Evolutionary conservation across 2,797 vertebrate genomes (phyloP), one percentile per base, ranked within the genome.

Genomic region (Pachyuromys duprasi): DNA sequence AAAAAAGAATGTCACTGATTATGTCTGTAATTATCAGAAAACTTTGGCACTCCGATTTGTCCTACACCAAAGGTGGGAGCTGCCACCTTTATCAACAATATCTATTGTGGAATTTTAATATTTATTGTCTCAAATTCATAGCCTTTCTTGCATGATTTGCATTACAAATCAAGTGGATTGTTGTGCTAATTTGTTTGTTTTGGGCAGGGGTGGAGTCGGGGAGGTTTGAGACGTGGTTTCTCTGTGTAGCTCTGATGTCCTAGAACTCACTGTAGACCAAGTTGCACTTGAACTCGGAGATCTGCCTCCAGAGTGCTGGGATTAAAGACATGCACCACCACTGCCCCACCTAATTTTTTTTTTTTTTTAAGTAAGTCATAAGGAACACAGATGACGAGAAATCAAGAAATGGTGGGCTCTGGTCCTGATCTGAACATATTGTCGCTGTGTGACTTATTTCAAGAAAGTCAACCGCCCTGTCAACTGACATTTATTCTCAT

Each of bases 111-210:
- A 55, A 39, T 57, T 72, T 87, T 72, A 57, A 57, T 91, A 88
- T 55, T 70, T 62, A 83, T 18, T 93, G 42, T 53, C 5, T 93
- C 76, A 69, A 60, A 75, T 20, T 79, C 12, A 88, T 8, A 96
- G 55, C 4, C 20, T 88, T 93, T 69, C 55, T 33, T 81, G 15
- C 55, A 36, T 49, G 31, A 86, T 26, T 45, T 80, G 33, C 65
- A 67, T 92, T 92, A 42, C 36, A 91, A 93, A 91, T 62, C n/a
- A 81, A 33, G 26, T 49, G 3, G 24, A 81, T 69, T 93, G 36
- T 24, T 92, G 42, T 42, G 76, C 15, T 70, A 80, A 63, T 33
- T 33, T 81, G 55, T 49, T 49, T 49, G 55, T 57, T 57, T 57
- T 57, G 3, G 55, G 55, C 17, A 14, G 55, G 55, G 55, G 49